A percentile compares a stretch with the other conserved stretches of the same genome.
phyloP scores from a whole-genome alignment of 1,140 invertebrate genomes.

The Tetramorium simillimum region DNA sequence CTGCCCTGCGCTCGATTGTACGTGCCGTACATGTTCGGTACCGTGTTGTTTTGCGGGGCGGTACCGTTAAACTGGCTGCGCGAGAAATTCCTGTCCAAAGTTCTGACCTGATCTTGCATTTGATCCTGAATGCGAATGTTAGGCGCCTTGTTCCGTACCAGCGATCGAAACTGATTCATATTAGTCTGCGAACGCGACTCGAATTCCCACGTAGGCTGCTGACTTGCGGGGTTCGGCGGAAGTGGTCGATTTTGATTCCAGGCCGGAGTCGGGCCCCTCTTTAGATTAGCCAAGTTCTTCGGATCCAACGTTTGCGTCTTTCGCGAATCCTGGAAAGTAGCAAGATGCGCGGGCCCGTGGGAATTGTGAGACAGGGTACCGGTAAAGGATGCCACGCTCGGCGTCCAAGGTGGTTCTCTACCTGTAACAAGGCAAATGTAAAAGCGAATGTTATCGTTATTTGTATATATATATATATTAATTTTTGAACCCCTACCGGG shows the following conservation, averaged over 20 bases:
- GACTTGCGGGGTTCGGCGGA: conserved; percentile 79
- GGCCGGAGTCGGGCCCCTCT: conserved; percentile 81
- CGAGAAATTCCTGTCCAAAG: conserved; percentile 83
- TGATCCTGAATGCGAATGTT: conserved; percentile 82
- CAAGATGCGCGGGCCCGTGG: conserved; percentile 82
- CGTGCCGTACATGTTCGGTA: conserved; percentile 85
- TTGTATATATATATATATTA: neutral
- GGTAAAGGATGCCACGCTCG: conserved; percentile 83
- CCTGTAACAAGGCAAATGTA: conserved; percentile 67
- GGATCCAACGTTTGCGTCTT: conserved; percentile 84
- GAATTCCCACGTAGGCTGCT: conserved; percentile 82
- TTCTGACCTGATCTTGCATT: conserved; percentile 83
- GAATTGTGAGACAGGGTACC: conserved; percentile 83
- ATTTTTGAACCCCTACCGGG: conserved; percentile 76
- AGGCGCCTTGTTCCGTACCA: conserved; percentile 82
- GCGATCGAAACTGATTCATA: conserved; percentile 84
- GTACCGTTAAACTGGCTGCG: conserved; percentile 81
- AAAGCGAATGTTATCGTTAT: neutral
- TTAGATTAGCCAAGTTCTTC: conserved; percentile 83
- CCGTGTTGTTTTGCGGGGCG: conserved; percentile 77
- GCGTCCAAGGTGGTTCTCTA: conserved; percentile 84
- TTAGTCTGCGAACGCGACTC: conserved; percentile 84
- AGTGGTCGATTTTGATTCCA: conserved; percentile 83
- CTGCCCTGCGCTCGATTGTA: conserved; percentile 82
- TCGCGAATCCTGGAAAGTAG: conserved; percentile 83